Evolutionary conservation across 2,888 invertebrate genomes (phyloP).

Genomic region (Bedellia somnulentella): DNA sequence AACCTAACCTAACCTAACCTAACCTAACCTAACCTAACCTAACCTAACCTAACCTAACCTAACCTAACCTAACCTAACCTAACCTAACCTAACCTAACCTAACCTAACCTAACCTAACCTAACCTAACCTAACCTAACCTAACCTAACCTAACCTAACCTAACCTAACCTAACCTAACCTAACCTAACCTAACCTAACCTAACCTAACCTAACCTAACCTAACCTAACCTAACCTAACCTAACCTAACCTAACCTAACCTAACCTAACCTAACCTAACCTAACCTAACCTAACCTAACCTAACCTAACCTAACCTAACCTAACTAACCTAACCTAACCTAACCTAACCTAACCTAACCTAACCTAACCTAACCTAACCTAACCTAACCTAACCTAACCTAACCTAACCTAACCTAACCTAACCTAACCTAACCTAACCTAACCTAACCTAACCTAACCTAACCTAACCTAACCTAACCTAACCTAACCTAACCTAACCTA

Average conservation of each 20-base stretch:
- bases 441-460: slow-evolving; percentile 7
- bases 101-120: slow-evolving; percentile 8
- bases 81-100: slow-evolving; percentile 8
- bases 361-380: slow-evolving; percentile 7
- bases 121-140: slow-evolving; percentile 4
- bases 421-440: slow-evolving; percentile 7
- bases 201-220: slow-evolving; percentile 7
- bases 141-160: slow-evolving; percentile 6
- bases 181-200: slow-evolving; percentile 7
- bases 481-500: slow-evolving; percentile 13
- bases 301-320: slow-evolving; percentile 8
- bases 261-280: slow-evolving; percentile 8
- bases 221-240: slow-evolving; percentile 8
- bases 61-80: slow-evolving; percentile 7
- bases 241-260: slow-evolving; percentile 7
- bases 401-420: slow-evolving; percentile 8
- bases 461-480: slow-evolving; percentile 5
- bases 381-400: slow-evolving; percentile 7
- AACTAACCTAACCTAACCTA: slow-evolving; percentile 6
- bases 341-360: slow-evolving; percentile 6
- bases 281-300: slow-evolving; percentile 7
- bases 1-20: slow-evolving; percentile 8
- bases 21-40: slow-evolving; percentile 8
- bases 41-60: slow-evolving; percentile 8
- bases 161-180: slow-evolving; percentile 8